Evolutionary conservation across 2,888 invertebrate genomes (phyloP).

Genomic region (Mimachlamys varia): DNA sequence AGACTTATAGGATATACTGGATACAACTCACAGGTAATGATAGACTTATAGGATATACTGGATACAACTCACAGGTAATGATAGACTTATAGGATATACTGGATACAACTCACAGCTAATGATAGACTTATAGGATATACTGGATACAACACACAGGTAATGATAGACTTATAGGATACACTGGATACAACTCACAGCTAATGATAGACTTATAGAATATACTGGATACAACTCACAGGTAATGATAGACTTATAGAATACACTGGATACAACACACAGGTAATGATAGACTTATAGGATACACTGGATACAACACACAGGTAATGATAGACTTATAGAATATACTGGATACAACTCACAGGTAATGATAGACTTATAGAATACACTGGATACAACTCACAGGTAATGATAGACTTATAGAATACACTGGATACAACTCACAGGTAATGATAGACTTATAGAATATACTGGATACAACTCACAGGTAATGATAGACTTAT

Average conservation of each 20-base stretch:
- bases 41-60: too few relatives aligned
- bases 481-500: conserved; percentile 68
- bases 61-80: not conserved
- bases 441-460: conserved; percentile 61
- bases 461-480: conserved; percentile 69
- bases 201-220: conserved; percentile 70
- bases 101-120: conserved; percentile 71
- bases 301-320: too few relatives aligned
- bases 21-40: too few relatives aligned
- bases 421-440: too few relatives aligned
- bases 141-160: too few relatives aligned
- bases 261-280: too few relatives aligned
- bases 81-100: conserved; percentile 71
- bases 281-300: too few relatives aligned
- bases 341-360: conserved; percentile 69
- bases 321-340: conserved; percentile 66
- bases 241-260: conserved; percentile 29
- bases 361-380: conserved; percentile 62
- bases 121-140: too few relatives aligned
- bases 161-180: too few relatives aligned
- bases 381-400: too few relatives aligned
- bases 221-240: conserved; percentile 73
- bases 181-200: not conserved
- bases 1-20: too few relatives aligned
- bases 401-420: too few relatives aligned